phyloP scores from a whole-genome alignment of 2,113 vertebrate genomes.

The Aspidoscelis tigris region DNA sequence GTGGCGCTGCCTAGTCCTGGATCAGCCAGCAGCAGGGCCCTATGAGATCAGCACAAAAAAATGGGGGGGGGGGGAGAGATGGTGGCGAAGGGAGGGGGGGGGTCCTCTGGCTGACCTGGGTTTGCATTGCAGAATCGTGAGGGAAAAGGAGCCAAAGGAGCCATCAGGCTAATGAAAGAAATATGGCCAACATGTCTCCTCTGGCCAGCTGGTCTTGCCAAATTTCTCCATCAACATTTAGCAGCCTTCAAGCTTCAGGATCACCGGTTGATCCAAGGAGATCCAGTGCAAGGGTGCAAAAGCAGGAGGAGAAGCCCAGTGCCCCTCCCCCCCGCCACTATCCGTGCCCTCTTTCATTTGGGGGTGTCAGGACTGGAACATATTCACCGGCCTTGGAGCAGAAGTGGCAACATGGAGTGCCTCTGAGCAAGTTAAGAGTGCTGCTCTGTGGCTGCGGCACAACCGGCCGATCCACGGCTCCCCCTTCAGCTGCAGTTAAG shows the following conservation, averaged over 20 bases:
- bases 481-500: too few species aligned
- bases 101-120: neutral
- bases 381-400: too few species aligned
- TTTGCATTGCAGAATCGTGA: slow-evolving; percentile 16
- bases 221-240: neutral
- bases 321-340: neutral
- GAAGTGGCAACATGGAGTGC: neutral
- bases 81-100: neutral
- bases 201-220: neutral
- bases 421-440: neutral
- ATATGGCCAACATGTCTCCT: neutral
- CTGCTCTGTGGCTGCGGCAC: too few species aligned
- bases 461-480: too few species aligned
- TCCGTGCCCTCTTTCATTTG: neutral
- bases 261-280: too few species aligned
- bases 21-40: too few species aligned
- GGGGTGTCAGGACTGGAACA: too few species aligned
- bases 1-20: neutral
- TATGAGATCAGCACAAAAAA: neutral
- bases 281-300: neutral
- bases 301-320: neutral
- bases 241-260: neutral
- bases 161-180: slow-evolving; percentile 19
- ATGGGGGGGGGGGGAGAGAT: neutral
- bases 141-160: neutral